Evolutionary conservation across 1,140 invertebrate species (phyloP).

Genomic region (Cotesia typhae): DNA sequence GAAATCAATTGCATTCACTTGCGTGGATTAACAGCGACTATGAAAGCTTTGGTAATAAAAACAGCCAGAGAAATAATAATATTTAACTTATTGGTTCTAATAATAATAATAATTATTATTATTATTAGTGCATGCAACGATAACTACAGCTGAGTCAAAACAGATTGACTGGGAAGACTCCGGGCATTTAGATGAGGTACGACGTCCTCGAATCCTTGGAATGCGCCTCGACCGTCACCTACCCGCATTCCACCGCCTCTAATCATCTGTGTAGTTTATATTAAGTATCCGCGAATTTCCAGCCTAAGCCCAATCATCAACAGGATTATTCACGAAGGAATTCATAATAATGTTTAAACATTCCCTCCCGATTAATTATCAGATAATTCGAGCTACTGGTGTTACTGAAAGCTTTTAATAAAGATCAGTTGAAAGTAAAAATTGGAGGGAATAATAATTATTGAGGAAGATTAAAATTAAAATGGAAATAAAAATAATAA

Average conservation of each 20-base stretch:
- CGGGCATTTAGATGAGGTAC: too few relatives aligned
- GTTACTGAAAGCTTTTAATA: too few relatives aligned
- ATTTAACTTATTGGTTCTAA: too few relatives aligned
- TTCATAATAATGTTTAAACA: not conserved
- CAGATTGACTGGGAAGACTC: not conserved
- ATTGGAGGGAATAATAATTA: too few relatives aligned
- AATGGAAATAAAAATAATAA: too few relatives aligned
- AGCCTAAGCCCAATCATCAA: not conserved
- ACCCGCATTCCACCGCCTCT: conserved; percentile 30
- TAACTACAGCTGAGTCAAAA: not conserved
- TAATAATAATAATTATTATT: not conserved
- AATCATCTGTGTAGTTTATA: conserved; percentile 19
- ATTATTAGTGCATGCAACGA: not conserved
- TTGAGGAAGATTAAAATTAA: too few relatives aligned
- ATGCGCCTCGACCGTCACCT: conserved; percentile 21
- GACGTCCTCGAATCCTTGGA: conserved; percentile 25
- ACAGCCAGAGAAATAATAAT: too few relatives aligned
- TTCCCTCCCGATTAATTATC: too few relatives aligned
- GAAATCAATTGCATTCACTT: conserved; percentile 15
- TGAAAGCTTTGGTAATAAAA: not conserved
- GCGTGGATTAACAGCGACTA: conserved; percentile 4
- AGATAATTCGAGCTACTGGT: too few relatives aligned
- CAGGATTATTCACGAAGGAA: not conserved
- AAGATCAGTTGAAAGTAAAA: too few relatives aligned
- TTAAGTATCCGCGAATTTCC: not conserved